Base-by-base conservation (phyloP, 92 coral and sea anemone genomes). In the Epizoanthus illoricatus region DNA sequence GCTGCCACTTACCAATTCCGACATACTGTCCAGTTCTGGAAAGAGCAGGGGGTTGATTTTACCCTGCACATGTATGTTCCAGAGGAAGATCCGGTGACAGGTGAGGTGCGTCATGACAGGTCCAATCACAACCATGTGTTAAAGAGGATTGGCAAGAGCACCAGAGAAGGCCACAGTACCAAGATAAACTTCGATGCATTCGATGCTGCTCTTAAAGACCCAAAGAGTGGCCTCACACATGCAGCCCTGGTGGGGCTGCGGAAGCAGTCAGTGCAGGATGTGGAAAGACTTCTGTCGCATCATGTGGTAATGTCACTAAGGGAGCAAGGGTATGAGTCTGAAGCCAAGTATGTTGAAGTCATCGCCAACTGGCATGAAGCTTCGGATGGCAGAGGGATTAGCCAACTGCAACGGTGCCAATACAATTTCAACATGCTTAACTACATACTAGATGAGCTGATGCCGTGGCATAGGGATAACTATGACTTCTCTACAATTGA, bases 311-410 rank as follows among this genome's bases (percentile, higher is more conserved):
- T 41, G 39, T 73, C 86, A 0, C 0, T 83, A 12, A 41, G 70
- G 40, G 76, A 73, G 4, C 78, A 65, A 24, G 82, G 81, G 1
- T 80, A 63, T 36, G 57, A 65, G 7, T 45, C 20, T 15, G 82
- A 84, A 45, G 87, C 75, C 7, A 62, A 60, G 39, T 80, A 84
- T 54, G 67, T 84, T 12, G 63, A 84, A 52, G 41, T 84, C 0
- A 60, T 84, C 5, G 47, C 20, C 58, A 84, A 74, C 63, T 84
- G 87, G 87, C 81, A 74, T 74, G 87, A 13, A 24, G 87, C 87
- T 2, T 40, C 75, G 0, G 87, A 84, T 84, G 87, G 87, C 43
- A 41, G 76, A 61, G 81, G 87, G 7, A 23, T 84, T 7, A 84
- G 8, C 13, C 85, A 81, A 12, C 79, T 81, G 3, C 57, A 33